Base-by-base conservation (phyloP, 64 coral and sea anemone species). In the Montipora capricornis region DNA sequence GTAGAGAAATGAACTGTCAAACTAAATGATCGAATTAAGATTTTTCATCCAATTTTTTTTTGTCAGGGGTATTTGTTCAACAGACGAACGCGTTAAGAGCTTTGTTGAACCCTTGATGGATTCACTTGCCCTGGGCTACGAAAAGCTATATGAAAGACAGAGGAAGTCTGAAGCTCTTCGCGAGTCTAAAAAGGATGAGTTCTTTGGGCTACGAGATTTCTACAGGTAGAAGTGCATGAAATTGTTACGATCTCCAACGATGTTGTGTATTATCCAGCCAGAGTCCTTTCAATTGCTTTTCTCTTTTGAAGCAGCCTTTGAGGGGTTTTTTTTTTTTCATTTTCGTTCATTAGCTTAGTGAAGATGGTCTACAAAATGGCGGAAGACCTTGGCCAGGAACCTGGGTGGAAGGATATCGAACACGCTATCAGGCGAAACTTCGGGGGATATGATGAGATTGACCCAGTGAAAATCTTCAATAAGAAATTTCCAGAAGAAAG, bases 131-230 rank as follows among this genome's bases (percentile, higher is more conserved):
- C 11, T 8, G 20, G 80, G 80, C 17, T 92, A 92, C 45, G 17
- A 51, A 24, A 53, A 92, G 19, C 37, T 92, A 0, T 92, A 85
- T 73, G 49, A 92, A 24, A 19, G 50, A 22, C 90, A 92, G 57
- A 92, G 47, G 77, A 44, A 61, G 58, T 67, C 82, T 8, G 16
- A 92, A 45, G 53, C 82, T 22, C 57, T 92, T 1, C 71, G 51
- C 13, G n/a, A 84, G 58, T 81, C 81, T 8, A 92, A 85, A 24
- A 92, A 92, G 44, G 90, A 92, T 22, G 90, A 92, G 55, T 92
- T 92, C 44, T 92, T 92, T 77, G 90, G 90, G 47, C 80, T 92
- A 11, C 81, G 90, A 15, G 90, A 92, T 92, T 92, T 92, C 44
- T 92, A 92, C 73, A 92, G 90, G 90, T 92, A 77, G 19, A 20